Evolutionary conservation across 2,797 vertebrate genomes (phyloP).

Genomic region (Dipus sagitta): DNA sequence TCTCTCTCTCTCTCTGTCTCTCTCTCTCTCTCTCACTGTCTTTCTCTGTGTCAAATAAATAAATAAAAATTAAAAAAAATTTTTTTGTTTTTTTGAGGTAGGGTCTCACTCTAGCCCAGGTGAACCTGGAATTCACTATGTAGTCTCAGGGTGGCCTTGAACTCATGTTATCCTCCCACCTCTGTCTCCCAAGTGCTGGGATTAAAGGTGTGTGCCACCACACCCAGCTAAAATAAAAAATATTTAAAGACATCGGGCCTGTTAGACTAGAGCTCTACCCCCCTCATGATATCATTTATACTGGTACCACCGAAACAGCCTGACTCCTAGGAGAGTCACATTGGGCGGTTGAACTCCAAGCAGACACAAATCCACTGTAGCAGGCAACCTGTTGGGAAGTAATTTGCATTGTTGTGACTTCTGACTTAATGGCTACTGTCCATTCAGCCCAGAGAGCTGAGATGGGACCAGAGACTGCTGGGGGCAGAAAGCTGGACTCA

Average conservation of each 20-base stretch:
- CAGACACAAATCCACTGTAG: not conserved
- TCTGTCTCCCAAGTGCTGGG: no score
- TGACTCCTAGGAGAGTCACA: not conserved
- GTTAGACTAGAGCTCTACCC: not conserved
- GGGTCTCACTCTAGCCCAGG: no score
- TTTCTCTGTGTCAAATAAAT: no score
- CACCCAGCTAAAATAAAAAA: no score
- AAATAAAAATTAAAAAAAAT: no score
- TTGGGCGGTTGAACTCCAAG: not conserved
- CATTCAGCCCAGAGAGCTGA: not conserved
- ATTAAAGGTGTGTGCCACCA: no score
- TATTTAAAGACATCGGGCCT: not conserved
- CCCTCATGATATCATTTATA: not conserved
- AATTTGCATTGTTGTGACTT: not conserved
- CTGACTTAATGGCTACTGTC: accelerated
- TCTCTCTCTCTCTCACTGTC: no score
- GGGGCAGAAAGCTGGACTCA: not conserved
- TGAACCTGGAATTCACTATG: no score
- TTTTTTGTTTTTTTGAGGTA: no score
- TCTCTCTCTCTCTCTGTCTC: no score
- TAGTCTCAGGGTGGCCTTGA: no score
- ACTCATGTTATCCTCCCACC: no score
- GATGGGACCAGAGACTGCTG: not conserved
- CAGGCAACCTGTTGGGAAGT: not conserved
- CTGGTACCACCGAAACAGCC: not conserved